phyloP scores from a whole-genome alignment of 2,113 vertebrate species.

The Pampusana beccarii region DNA sequence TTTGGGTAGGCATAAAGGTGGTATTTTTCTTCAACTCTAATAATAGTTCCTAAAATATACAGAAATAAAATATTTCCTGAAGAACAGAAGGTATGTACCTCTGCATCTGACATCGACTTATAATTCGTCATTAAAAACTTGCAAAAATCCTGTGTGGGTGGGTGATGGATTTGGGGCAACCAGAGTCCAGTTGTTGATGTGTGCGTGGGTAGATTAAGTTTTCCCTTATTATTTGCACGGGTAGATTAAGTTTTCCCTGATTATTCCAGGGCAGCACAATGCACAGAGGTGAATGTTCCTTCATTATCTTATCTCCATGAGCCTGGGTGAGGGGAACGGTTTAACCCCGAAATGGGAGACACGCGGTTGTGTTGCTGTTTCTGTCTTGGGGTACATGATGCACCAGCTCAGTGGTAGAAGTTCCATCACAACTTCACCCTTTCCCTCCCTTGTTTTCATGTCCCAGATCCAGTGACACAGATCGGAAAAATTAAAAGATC shows the following conservation, averaged over 20 bases:
- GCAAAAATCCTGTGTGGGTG: background rate
- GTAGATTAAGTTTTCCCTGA: background rate
- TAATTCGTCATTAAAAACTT: background rate
- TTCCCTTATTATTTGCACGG: background rate
- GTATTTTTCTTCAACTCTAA: background rate
- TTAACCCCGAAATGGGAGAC: background rate
- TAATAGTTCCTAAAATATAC: background rate
- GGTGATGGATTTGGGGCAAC: background rate
- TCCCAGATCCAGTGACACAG: background rate
- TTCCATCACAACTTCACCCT: background rate
- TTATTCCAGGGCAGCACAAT: background rate
- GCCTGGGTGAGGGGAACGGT: background rate
- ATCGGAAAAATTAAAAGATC: background rate
- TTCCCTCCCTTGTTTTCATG: background rate
- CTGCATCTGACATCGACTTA: background rate
- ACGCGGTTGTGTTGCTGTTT: accelerated
- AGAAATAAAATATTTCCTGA: background rate
- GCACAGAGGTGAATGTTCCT: background rate
- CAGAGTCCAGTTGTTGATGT: background rate
- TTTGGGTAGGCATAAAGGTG: background rate
- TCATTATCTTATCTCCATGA: background rate
- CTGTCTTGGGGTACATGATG: background rate
- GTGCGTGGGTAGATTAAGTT: background rate
- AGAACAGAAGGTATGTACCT: background rate
- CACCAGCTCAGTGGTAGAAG: background rate